Evolutionary conservation across 2,113 vertebrate species (phyloP).

Genomic region (Sula dactylatra): DNA sequence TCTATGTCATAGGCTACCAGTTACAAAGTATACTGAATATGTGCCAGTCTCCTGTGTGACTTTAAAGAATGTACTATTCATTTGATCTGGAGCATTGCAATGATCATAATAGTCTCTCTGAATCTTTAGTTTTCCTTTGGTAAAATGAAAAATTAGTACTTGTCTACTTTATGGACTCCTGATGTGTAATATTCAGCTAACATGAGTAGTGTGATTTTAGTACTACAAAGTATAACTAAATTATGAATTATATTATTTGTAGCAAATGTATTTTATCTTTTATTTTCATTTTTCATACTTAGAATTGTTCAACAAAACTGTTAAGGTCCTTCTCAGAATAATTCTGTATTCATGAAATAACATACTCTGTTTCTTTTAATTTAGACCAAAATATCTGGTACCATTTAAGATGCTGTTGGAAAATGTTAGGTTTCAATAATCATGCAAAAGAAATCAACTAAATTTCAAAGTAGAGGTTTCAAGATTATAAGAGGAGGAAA

Average conservation of each 20-base stretch:
- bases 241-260: background rate
- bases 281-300: background rate
- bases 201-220: background rate
- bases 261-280: background rate
- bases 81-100: background rate
- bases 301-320: background rate
- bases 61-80: background rate
- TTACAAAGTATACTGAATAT: background rate
- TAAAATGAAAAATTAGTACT: background rate
- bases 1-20: background rate
- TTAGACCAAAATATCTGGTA: background rate
- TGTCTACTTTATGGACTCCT: background rate
- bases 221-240: background rate
- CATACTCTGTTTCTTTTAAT: background rate
- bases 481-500: background rate
- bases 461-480: background rate
- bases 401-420: background rate
- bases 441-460: background rate
- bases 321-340: background rate
- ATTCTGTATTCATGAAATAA: background rate
- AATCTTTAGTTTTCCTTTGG: background rate
- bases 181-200: background rate
- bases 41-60: background rate
- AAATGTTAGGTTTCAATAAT: background rate
- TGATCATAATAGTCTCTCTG: background rate